Evolutionary conservation across 2,888 invertebrate species (phyloP).

Genomic region (Dryadula phaetusa): DNA sequence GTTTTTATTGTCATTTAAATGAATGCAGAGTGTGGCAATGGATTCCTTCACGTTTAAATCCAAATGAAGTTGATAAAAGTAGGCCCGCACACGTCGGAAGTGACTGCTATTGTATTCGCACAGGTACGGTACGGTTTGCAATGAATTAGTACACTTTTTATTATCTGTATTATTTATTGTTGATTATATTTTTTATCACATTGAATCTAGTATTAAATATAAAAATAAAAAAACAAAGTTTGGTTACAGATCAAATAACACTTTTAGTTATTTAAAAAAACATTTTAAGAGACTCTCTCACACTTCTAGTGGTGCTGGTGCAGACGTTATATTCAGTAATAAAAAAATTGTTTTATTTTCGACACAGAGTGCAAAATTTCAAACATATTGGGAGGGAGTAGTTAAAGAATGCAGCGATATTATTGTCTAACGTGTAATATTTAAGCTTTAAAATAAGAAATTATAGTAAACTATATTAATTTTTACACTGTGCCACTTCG

Average conservation of each 20-base stretch:
- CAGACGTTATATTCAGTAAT: too few species aligned
- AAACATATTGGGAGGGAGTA: too few species aligned
- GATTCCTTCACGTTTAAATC: slow-evolving; percentile 42
- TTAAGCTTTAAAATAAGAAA: not conserved
- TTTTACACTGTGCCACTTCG: slow-evolving; percentile 2
- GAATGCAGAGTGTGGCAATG: slow-evolving; percentile 32
- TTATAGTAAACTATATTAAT: not conserved
- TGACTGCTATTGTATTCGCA: slow-evolving; percentile 43
- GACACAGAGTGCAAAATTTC: too few species aligned
- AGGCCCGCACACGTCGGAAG: slow-evolving; percentile 50
- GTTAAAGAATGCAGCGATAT: too few species aligned
- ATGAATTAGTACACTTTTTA: not conserved
- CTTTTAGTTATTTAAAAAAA: too few species aligned
- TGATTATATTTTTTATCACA: not conserved
- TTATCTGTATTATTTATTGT: not conserved
- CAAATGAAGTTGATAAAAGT: slow-evolving; percentile 44
- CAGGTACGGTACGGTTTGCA: slow-evolving; percentile 22
- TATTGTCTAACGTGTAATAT: too few species aligned
- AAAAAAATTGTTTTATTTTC: too few species aligned
- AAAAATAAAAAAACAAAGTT: too few species aligned
- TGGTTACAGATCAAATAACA: too few species aligned
- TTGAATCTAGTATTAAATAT: too few species aligned
- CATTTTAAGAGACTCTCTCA: too few species aligned
- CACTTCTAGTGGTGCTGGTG: too few species aligned
- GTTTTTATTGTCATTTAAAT: not conserved